These are phyloP conservation scores for Himalopsyche kuldschensis DNA, from an alignment of 2,888 invertebrate genomes.

Conservation along the genomic window DNA sequence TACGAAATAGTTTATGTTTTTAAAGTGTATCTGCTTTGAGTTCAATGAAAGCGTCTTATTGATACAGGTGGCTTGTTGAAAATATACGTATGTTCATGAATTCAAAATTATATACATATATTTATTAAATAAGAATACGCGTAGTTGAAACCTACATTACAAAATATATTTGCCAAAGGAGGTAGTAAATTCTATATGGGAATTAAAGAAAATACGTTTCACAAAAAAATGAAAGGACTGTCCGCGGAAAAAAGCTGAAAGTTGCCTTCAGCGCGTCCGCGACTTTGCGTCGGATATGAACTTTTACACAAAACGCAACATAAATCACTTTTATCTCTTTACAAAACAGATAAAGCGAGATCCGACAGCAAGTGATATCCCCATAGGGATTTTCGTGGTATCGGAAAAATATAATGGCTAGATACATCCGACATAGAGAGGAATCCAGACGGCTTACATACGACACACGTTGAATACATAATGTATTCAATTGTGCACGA, in stretches of 20 bases:
- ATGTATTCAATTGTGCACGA: not conserved
- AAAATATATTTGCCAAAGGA: too few relatives aligned
- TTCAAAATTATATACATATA: too few relatives aligned
- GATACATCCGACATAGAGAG: not conserved
- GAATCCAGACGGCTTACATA: not conserved
- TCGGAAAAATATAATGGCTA: not conserved
- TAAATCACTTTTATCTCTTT: constrained; percentile 32
- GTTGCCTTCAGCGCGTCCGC: constrained; percentile 19
- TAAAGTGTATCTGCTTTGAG: too few relatives aligned
- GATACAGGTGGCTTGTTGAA: too few relatives aligned
- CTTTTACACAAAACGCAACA: constrained; percentile 28
- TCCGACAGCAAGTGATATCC: constrained; percentile 8
- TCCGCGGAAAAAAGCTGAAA: constrained; percentile 1
- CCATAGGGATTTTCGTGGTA: constrained; percentile 2
- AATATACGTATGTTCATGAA: too few relatives aligned
- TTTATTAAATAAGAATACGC: too few relatives aligned
- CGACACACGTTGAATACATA: not conserved
- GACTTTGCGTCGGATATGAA: constrained; percentile 19
- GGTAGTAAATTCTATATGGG: not conserved
- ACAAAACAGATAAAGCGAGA: constrained; percentile 18
- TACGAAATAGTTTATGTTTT: too few relatives aligned
- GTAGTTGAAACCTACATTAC: too few relatives aligned
- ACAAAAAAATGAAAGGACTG: not conserved
- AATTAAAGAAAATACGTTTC: not conserved
- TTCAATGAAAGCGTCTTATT: too few relatives aligned